Base-by-base conservation (phyloP, 2,797 vertebrate genomes). In the Galago senegalensis region DNA sequence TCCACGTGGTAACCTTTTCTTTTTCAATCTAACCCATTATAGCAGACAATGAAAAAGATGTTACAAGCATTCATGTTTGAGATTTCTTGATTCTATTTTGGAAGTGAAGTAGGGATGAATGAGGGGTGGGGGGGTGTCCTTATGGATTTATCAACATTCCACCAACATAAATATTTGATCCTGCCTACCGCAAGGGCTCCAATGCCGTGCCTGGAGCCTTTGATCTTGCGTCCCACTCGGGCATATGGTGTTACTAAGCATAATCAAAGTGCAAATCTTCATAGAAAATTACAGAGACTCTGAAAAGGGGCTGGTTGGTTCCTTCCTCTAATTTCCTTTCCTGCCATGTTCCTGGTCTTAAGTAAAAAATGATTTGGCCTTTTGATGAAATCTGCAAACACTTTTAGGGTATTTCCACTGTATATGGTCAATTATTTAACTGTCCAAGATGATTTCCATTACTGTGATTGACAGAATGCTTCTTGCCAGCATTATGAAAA, bases 221-320 rank as follows among this genome's bases (percentile, higher is more conserved):
- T 98, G 98, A 98, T 98, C 97, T 84, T 67, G 0, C 29, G 49
- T 90, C 93, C 93, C 87, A 20, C 97, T 97, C 96, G 69, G 95
- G 95, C 98, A 98, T 97, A 95, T 98, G 98, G 96, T 87, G 96
- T 95, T 97, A 91, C 72, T 92, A 95, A 97, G 46, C 58, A 56
- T 60, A 98, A 98, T 98, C 97, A 98, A 96, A 98, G 98, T 96
- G 87, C 91, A 98, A 98, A 97, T 98, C 98, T 98, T 98, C 98
- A 97, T 88, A 97, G 95, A 98, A 97, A 98, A 98, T 94, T 96
- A 95, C 97, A 98, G 92, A 98, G 84, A 97, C 97, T 93, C 81
- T 80, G 73, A 95, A 70, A 75, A 58, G 81, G 81, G 94, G 46
- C 89, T 40, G 61, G 92, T 75, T 65, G 81, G 89, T 97, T 93